Base-by-base conservation (phyloP, 2,888 invertebrate species). In the Cephus sareptanus region DNA sequence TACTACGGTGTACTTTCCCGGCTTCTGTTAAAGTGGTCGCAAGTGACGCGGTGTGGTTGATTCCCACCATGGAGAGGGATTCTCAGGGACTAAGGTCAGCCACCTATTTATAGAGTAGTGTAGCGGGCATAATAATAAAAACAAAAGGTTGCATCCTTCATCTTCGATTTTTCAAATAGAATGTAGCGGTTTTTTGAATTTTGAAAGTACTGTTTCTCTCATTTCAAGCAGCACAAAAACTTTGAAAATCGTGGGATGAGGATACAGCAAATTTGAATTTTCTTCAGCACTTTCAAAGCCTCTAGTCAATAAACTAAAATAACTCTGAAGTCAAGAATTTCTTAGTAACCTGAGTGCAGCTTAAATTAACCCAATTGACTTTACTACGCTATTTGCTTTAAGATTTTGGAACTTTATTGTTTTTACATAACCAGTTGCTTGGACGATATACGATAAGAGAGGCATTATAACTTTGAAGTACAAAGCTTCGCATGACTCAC, bases 31-130 rank as follows among this genome's bases (percentile, higher is more conserved):
- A 56, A 77, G 77, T 80, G 69, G 75, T 69, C 73, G 76, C 79
- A 79, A 78, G 79, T 79, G 56, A 56, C 2, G 23, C 56, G 82
- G 80, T 83, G 83, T 85, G 79, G 75, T 81, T 87, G 87, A 83
- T 85, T 85, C 81, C 78, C 83, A 80, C 83, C 79, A 70, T 78
- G 83, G 84, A 82, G 23, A 56, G 23, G 56, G 56, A 56, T 56
- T 56, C 56, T 56, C 56, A 23, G 56, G 56, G 56, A 23, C 9
- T 56, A 85, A 87, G 87, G 77, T 76, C 75, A 78, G 73, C 23
- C 69, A 81, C 79, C 40, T 81, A 82, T 80, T 80, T 73, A 75
- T 82, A 81, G 81, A 84, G 78, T 82, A 84, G 82, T 81, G 69
- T 81, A 79, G 75, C 79, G 75, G 56, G 56, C 56, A 56, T 56